These are phyloP conservation scores for Protonibea diacanthus DNA, from an alignment of 2,797 vertebrate species.

Conservation along the genomic window DNA sequence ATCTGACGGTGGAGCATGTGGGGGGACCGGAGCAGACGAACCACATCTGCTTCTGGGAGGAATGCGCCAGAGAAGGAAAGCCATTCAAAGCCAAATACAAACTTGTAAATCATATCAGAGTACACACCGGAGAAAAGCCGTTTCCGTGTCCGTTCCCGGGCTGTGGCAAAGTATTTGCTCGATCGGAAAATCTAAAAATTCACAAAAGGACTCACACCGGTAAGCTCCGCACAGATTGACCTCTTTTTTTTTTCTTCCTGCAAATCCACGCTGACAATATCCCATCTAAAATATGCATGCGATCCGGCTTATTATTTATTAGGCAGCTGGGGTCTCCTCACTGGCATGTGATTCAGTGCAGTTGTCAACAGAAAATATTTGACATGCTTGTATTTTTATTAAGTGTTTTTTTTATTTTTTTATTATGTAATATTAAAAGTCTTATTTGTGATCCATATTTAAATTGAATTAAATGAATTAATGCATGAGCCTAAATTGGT, in stretches of 20 bases:
- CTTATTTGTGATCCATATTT: neutral
- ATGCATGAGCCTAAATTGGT: neutral
- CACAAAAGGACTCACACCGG: constrained; percentile 97
- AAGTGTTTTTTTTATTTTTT: constrained; percentile 14
- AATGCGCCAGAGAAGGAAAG: constrained; percentile 92
- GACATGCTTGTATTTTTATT: constrained; percentile 16
- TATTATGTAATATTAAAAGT: neutral
- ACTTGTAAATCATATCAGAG: constrained; percentile 95
- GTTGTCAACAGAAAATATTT: constrained; percentile 64
- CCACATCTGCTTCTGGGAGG: constrained; percentile 96
- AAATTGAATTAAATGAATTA: neutral
- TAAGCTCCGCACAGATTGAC: constrained; percentile 75
- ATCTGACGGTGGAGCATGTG: constrained; percentile 95
- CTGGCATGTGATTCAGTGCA: constrained; percentile 53
- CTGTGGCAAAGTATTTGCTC: constrained; percentile 95
- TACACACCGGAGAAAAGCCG: constrained; percentile 95
- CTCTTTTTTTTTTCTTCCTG: neutral
- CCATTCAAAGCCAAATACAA: constrained; percentile 98
- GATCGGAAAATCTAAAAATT: constrained; percentile 95
- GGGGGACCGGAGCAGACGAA: constrained; percentile 94
- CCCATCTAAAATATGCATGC: constrained; percentile 61
- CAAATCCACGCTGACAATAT: constrained; percentile 55
- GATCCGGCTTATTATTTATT: constrained; percentile 64
- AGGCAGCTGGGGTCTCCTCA: constrained; percentile 51
- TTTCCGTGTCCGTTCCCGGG: constrained; percentile 95